Base-by-base conservation (phyloP, 1,140 invertebrate genomes). In the Conus betulinus region DNA sequence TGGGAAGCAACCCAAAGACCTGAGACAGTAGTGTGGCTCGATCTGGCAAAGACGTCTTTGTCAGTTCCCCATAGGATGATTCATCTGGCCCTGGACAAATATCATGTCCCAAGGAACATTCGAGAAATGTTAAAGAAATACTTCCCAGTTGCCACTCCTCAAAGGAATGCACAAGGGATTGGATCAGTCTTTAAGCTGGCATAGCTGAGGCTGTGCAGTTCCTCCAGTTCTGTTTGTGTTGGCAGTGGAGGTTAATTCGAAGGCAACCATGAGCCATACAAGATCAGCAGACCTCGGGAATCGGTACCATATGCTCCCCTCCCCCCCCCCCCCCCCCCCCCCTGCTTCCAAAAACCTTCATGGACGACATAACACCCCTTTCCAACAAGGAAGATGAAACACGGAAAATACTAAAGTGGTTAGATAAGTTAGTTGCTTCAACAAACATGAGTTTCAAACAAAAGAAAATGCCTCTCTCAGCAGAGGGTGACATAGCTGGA, bases 41-140 rank as follows among this genome's bases (percentile, higher is more conserved):
- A 91, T 60, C 81, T 91, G 17, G 88, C 88, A 51, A 91, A 91
- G 51, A 90, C 82, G 2, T 91, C 90, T 86, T 88, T 85, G 55
- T 87, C 90, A 82, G 79, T 91, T 17, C 87, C 89, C 17, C 91
- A 91, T 74, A 53, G 78, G 63, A 51, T 89, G 63, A 84, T 88
- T 52, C 25, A 87, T n/a, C 13, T 67, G 27, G 63, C 87, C 23
- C 39, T 91, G 23, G 83, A 81, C 17, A 57, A 57, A 53, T 87
- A 89, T 79, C 86, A 91, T 55, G 67, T 90, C 13, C 82, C 57
- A 51, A n/a, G 74, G 4, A 79, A 90, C 27, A 85, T 91, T 11
- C 53, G 60, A 15, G 15, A 51, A 10, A 81, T 60, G 85, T 5
- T 79, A 27, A 3, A 88, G n/a, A 78, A 81, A 52, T 90, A 91